A percentile compares a stretch with the other conserved stretches of the same genome.
These are phyloP conservation scores for Aurelia sp. DNA, from an alignment of 30 jellyfish, hydroid and myxozoan genomes.

Conservation along the genomic window DNA sequence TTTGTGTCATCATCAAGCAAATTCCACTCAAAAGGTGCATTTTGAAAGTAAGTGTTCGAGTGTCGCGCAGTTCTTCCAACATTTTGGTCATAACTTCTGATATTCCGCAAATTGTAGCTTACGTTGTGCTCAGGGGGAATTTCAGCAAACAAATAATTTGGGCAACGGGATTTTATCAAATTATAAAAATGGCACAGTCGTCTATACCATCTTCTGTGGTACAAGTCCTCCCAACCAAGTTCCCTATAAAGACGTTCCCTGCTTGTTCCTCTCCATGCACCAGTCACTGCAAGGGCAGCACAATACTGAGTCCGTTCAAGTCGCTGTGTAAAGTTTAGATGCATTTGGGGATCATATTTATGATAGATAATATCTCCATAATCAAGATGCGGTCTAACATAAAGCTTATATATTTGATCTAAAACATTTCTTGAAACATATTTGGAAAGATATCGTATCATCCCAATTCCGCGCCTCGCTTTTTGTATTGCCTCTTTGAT, in stretches of 20 bases:
- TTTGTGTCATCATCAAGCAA: slow-evolving; percentile 36
- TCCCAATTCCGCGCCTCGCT: slow-evolving; percentile 51
- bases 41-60: slow-evolving; percentile 33
- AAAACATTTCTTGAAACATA: slow-evolving; percentile 32
- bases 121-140: no score
- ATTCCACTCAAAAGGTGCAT: slow-evolving; percentile 56
- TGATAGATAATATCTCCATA: slow-evolving; percentile 52
- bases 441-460: slow-evolving; percentile 47
- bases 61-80: slow-evolving; percentile 28
- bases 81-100: slow-evolving; percentile 14
- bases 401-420: slow-evolving; percentile 46
- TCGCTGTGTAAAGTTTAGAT: slow-evolving; percentile 7
- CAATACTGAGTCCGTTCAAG: background rate
- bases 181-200: no score
- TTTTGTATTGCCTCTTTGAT: slow-evolving; percentile 39
- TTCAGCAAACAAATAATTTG: background rate
- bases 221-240: no score
- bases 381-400: slow-evolving; percentile 49
- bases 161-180: slow-evolving; percentile 11
- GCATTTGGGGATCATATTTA: slow-evolving; percentile 53
- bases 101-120: background rate
- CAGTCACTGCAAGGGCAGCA: background rate
- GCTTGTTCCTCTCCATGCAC: no score
- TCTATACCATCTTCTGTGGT: no score
- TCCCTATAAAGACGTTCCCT: no score